Evolutionary conservation across 2,797 vertebrate genomes (phyloP).

Genomic region (Atherinosoma microstoma): DNA sequence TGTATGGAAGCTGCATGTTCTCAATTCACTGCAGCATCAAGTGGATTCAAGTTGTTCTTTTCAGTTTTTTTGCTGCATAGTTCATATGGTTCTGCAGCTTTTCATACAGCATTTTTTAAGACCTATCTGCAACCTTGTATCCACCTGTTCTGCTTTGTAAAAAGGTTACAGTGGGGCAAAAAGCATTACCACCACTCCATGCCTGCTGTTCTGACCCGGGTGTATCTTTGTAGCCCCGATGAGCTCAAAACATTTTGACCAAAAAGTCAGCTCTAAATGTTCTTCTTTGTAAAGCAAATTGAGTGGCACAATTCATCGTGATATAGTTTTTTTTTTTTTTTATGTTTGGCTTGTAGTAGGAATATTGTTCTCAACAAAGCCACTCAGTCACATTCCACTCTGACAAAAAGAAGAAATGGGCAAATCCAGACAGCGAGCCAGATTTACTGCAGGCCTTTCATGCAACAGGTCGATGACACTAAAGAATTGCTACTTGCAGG

Average conservation of each 20-base stretch:
- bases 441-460: conserved; percentile 4
- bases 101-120: background rate
- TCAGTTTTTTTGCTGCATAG: background rate
- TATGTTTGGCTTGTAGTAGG: background rate
- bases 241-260: background rate
- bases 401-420: background rate
- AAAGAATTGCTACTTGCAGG: background rate
- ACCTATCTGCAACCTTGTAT: background rate
- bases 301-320: no score
- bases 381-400: background rate
- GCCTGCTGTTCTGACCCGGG: conserved; percentile 5
- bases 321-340: background rate
- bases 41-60: background rate
- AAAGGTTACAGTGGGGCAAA: conserved; percentile 1
- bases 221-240: background rate
- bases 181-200: conserved; percentile 4
- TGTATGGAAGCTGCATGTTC: background rate
- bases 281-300: no score
- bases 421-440: background rate
- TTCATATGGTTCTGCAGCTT: background rate
- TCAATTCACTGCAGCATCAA: background rate
- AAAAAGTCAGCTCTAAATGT: background rate
- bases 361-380: background rate
- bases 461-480: background rate
- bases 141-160: background rate